phyloP scores from a whole-genome alignment of 1,140 invertebrate species.

The Pentalonia nigronervosa region DNA sequence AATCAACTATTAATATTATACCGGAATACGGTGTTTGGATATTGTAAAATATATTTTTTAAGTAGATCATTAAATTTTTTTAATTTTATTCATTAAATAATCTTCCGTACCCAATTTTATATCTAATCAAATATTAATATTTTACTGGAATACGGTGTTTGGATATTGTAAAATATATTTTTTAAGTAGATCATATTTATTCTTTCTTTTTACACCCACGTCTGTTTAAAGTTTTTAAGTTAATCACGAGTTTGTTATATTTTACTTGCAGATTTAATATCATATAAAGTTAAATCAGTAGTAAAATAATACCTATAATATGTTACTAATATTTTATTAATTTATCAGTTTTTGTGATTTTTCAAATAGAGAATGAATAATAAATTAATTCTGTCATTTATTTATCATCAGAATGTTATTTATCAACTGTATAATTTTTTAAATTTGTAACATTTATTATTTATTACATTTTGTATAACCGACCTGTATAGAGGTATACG shows the following conservation, averaged over 20 bases:
- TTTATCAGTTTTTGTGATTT: background rate
- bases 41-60: background rate
- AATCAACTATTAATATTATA: background rate
- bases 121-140: background rate
- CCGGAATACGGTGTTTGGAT: background rate
- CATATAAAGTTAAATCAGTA: background rate
- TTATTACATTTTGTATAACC: background rate
- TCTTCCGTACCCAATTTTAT: background rate
- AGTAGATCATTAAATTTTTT: too few species aligned
- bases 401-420: background rate
- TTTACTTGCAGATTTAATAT: background rate
- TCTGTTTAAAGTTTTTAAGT: too few species aligned
- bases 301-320: background rate
- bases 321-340: background rate
- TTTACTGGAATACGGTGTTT: background rate
- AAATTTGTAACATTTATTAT: background rate
- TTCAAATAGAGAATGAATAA: background rate
- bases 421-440: too few species aligned
- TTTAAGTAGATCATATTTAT: background rate
- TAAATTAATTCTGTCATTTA: background rate
- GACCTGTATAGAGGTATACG: background rate
- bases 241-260: background rate
- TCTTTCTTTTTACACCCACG: background rate
- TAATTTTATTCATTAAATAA: slow-evolving; percentile 16
- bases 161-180: background rate